Evolutionary conservation across 2,113 vertebrate species (phyloP).

Genomic region (Melanerpes formicivorus): DNA sequence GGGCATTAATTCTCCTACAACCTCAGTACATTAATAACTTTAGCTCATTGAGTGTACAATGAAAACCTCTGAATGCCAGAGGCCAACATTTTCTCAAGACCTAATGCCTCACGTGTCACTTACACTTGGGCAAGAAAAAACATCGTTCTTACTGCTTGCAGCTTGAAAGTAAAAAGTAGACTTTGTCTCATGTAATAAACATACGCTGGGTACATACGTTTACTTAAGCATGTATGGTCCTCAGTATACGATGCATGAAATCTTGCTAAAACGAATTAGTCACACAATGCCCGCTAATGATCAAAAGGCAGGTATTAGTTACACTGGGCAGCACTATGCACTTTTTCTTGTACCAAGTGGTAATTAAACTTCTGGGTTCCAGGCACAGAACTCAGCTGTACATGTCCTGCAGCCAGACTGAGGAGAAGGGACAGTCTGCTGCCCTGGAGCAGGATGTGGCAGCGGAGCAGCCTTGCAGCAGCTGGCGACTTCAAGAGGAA

Average conservation of each 20-base stretch:
- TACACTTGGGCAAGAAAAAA: background rate
- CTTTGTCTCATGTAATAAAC: background rate
- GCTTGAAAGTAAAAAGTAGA: background rate
- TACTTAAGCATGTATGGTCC: too few species aligned
- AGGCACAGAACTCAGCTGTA: rapidly evolving
- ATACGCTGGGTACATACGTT: too few species aligned
- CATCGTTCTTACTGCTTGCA: background rate
- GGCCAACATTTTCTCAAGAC: background rate
- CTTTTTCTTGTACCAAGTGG: rapidly evolving
- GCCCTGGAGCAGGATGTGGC: rapidly evolving
- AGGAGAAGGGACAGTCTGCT: rapidly evolving
- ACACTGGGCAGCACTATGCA: rapidly evolving
- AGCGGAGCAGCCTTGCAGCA: too few species aligned
- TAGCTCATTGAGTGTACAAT: background rate
- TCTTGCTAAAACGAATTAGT: rapidly evolving
- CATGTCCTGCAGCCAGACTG: rapidly evolving
- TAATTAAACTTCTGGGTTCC: rapidly evolving
- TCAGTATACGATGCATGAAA: too few species aligned
- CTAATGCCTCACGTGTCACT: rapidly evolving
- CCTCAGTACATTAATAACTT: background rate
- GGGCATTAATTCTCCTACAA: background rate
- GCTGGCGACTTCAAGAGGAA: too few species aligned
- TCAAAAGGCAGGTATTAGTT: rapidly evolving
- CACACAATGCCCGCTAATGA: rapidly evolving
- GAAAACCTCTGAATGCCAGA: background rate